These are phyloP conservation scores for Dreissena polymorpha DNA, from an alignment of 1,140 invertebrate species.

Conservation along the genomic window DNA sequence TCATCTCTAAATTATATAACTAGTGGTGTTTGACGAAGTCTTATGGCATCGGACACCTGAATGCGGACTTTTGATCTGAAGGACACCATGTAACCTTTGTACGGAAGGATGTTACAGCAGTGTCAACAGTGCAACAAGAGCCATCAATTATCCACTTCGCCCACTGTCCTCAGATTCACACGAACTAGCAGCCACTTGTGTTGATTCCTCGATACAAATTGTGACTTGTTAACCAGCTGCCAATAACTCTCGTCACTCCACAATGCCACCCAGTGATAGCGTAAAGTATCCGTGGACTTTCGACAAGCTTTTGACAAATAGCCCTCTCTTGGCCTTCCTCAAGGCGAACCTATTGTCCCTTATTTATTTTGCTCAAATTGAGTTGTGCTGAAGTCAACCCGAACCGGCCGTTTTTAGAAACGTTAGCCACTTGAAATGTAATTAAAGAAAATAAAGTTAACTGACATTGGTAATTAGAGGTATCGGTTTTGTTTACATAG, in stretches of 20 bases:
- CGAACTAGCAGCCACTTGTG: conserved; percentile 23
- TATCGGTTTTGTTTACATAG: conserved; percentile 50
- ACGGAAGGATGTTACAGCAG: neutral
- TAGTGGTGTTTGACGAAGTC: too few species aligned
- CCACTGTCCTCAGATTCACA: conserved; percentile 11
- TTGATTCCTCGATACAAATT: neutral
- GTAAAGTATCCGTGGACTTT: too few species aligned
- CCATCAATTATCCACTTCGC: neutral
- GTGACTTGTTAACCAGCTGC: conserved; percentile 39
- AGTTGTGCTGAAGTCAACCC: conserved; percentile 47
- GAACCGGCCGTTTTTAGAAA: conserved; percentile 48
- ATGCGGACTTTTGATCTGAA: too few species aligned
- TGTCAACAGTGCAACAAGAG: conserved; percentile 4
- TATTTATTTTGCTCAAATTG: conserved; percentile 53
- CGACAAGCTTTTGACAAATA: conserved; percentile 26
- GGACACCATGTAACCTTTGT: too few species aligned
- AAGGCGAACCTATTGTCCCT: conserved; percentile 31
- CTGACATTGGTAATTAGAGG: conserved; percentile 51
- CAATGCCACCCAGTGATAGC: conserved; percentile 35
- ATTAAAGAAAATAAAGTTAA: conserved; percentile 56
- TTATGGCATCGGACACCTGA: too few species aligned
- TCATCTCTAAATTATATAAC: too few species aligned
- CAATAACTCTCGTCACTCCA: neutral
- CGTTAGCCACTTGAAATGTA: conserved; percentile 47
- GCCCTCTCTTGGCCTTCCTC: conserved; percentile 12